A percentile compares a stretch with the other conserved stretches of the same genome.
These are phyloP conservation scores for Coelopa pilipes DNA, from an alignment of 2,888 invertebrate genomes.

Conservation along the genomic window DNA sequence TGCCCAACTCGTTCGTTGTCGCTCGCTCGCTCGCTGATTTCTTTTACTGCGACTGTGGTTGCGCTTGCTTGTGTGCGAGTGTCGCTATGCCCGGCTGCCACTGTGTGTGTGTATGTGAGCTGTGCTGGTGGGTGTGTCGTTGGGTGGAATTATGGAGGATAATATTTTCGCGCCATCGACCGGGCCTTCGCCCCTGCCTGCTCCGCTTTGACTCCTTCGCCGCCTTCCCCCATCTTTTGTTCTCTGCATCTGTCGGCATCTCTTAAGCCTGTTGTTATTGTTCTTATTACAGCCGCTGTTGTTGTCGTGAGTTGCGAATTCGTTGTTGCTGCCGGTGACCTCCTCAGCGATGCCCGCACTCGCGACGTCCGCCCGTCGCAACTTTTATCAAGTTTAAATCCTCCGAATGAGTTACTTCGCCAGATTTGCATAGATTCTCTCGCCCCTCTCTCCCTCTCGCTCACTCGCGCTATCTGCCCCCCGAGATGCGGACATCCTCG, in stretches of 20 bases:
- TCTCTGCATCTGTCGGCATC: background rate
- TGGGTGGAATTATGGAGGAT: constrained; percentile 3
- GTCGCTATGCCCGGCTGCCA: background rate
- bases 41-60: background rate
- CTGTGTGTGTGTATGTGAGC: constrained; percentile 1
- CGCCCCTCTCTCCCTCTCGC: background rate
- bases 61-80: background rate
- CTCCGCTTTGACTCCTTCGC: too few species aligned
- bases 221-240: background rate
- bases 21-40: background rate
- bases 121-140: constrained; percentile 1
- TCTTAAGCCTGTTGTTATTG: background rate
- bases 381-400: constrained; percentile 51
- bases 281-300: background rate
- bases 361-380: background rate
- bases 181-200: too few species aligned
- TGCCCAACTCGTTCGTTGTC: background rate
- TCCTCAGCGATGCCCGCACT: background rate
- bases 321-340: background rate
- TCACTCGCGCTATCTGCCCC: too few species aligned
- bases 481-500: too few species aligned
- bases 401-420: constrained; percentile 54
- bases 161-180: constrained; percentile 14
- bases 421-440: constrained; percentile 55
- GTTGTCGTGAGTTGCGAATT: background rate